phyloP scores from a whole-genome alignment of 1,140 invertebrate genomes.

The Drosophila rhopaloa region DNA sequence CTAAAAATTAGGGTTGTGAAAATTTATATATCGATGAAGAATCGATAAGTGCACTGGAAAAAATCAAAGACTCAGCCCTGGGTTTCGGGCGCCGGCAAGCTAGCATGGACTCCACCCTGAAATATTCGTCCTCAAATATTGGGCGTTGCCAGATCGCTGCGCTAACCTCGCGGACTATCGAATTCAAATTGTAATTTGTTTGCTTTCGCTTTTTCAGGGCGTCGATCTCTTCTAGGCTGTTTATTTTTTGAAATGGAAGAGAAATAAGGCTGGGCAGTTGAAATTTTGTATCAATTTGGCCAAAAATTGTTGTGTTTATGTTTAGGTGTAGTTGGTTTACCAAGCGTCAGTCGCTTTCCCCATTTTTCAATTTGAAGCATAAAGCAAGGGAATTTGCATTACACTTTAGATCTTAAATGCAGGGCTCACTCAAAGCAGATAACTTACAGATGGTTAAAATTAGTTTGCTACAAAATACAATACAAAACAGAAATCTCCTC shows the following conservation, averaged over 20 bases:
- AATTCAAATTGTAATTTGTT: neutral
- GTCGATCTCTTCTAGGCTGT: conserved; percentile 18
- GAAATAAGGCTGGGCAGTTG: conserved; percentile 67
- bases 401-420: too few relatives aligned
- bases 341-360: conserved; percentile 25
- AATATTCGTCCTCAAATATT: neutral
- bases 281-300: conserved; percentile 70
- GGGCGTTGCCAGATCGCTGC: conserved; percentile 1
- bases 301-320: conserved; percentile 66
- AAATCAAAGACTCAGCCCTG: neutral
- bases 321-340: conserved; percentile 38
- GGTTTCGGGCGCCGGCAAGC: too few relatives aligned
- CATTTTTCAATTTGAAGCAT: conserved; percentile 40
- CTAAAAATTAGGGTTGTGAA: conserved; percentile 49
- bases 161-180: neutral
- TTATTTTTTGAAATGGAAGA: conserved; percentile 43
- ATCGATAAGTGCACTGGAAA: conserved; percentile 1
- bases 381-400: conserved; percentile 33
- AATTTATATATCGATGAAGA: conserved; percentile 1
- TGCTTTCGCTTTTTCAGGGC: conserved; percentile 1
- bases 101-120: neutral
- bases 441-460: too few relatives aligned
- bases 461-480: too few relatives aligned
- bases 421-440: too few relatives aligned
- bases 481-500: too few relatives aligned